phyloP scores from a whole-genome alignment of 2,888 invertebrate genomes.

The Odiellus spinosus region DNA sequence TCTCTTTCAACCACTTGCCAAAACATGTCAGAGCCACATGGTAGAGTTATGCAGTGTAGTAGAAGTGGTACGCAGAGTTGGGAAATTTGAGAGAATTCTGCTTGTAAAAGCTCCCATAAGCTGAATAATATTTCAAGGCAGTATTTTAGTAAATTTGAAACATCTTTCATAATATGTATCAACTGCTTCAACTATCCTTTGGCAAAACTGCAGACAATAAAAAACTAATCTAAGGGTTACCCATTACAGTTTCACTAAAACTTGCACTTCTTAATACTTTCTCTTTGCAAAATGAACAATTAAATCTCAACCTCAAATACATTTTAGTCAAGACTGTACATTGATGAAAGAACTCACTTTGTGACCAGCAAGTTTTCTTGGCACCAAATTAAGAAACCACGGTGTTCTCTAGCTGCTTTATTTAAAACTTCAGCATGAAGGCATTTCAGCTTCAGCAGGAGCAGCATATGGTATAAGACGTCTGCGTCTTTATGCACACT shows the following conservation, averaged over 20 bases:
- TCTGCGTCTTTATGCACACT: conserved; percentile 50
- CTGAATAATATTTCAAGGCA: conserved; percentile 36
- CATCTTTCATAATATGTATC: too few species aligned
- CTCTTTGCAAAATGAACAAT: too few species aligned
- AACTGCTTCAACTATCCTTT: too few species aligned
- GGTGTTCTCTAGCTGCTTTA: conserved; percentile 69
- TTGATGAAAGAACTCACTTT: conserved; percentile 57
- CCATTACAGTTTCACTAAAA: too few species aligned
- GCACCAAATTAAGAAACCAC: conserved; percentile 86
- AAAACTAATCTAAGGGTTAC: too few species aligned
- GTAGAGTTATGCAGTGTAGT: conserved; percentile 83
- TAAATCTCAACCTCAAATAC: too few species aligned
- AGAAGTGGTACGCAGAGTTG: conserved; percentile 80
- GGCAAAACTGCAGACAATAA: too few species aligned
- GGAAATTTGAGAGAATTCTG: conserved; percentile 84
- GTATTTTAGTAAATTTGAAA: neutral
- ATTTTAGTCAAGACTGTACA: too few species aligned
- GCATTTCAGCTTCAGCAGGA: conserved; percentile 75
- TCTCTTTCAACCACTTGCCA: conserved; percentile 89
- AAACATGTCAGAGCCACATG: conserved; percentile 85
- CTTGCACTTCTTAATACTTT: too few species aligned
- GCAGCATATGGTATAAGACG: conserved; percentile 77
- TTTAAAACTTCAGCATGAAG: conserved; percentile 85
- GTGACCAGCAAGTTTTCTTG: conserved; percentile 88
- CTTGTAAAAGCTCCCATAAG: conserved; percentile 79